Percentiles rank a stretch among this genome's conserved stretches.
Evolutionary conservation across 64 coral and sea anemone genomes (phyloP).

Genomic region (Acropora yongei): DNA sequence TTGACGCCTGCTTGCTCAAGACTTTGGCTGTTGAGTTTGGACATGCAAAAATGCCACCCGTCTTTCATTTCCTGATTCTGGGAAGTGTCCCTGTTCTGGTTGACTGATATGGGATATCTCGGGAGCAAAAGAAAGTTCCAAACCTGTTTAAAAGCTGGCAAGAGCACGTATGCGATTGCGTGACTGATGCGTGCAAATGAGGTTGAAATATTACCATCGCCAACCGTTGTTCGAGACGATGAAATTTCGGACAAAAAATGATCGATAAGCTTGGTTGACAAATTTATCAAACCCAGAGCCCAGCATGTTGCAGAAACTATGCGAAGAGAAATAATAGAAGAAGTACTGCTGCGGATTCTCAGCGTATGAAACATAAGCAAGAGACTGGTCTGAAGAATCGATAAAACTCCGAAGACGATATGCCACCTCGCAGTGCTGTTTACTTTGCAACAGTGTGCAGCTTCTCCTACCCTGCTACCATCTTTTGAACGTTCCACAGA

Average conservation of each 20-base stretch:
- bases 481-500: neutral
- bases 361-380: neutral
- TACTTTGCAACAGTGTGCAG: neutral
- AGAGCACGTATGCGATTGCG: neutral
- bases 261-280: neutral
- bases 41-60: too few species aligned
- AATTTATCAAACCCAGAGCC: neutral
- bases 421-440: slow-evolving; percentile 15
- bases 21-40: too few species aligned
- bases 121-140: neutral
- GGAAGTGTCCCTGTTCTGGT: too few species aligned
- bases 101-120: neutral
- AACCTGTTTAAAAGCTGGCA: neutral
- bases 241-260: neutral
- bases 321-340: neutral
- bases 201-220: neutral
- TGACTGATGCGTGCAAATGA: neutral
- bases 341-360: neutral
- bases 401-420: neutral
- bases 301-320: slow-evolving; percentile 4
- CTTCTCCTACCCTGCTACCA: too few species aligned
- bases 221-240: neutral
- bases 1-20: too few species aligned
- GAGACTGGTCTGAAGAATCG: neutral
- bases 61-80: too few species aligned